Percentiles rank a stretch among this genome's conserved stretches.
Evolutionary conservation across 2,888 invertebrate genomes (phyloP).

Genomic region (Oscheius onirici): DNA sequence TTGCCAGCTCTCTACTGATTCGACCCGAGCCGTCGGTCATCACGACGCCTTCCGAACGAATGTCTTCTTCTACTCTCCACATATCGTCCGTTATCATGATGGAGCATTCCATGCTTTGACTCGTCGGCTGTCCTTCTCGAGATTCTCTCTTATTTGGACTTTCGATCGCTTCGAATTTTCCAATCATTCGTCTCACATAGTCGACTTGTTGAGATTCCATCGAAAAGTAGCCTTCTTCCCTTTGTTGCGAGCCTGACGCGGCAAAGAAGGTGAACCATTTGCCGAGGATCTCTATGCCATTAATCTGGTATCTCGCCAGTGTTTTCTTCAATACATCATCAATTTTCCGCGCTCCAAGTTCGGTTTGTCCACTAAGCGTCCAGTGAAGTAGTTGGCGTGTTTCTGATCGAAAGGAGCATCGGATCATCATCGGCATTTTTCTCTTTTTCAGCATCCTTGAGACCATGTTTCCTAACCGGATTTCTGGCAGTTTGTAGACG

Average conservation of each 20-base stretch:
- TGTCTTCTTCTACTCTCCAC: background rate
- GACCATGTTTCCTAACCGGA: background rate
- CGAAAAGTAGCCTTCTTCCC: slow-evolving; percentile 3
- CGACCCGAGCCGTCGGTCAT: slow-evolving; percentile 14
- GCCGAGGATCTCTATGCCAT: background rate
- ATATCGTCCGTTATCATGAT: background rate
- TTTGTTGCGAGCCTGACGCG: background rate
- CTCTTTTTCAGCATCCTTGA: background rate
- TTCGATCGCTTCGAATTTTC: background rate
- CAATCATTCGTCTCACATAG: background rate
- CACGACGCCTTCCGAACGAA: background rate
- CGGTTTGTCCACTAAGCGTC: background rate
- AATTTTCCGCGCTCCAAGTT: background rate
- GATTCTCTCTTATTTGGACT: background rate
- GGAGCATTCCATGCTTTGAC: slow-evolving; percentile 3
- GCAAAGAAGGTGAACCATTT: background rate
- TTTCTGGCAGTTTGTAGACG: background rate
- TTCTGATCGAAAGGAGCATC: background rate
- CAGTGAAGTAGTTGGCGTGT: background rate
- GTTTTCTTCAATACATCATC: background rate
- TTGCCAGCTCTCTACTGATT: background rate
- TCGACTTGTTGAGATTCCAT: background rate
- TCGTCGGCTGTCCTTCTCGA: background rate
- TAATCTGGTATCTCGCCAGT: background rate
- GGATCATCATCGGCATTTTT: background rate